Conservation (phyloP, 2,113 vertebrate genomes). For the Oncorhynchus clarkii region DNA sequence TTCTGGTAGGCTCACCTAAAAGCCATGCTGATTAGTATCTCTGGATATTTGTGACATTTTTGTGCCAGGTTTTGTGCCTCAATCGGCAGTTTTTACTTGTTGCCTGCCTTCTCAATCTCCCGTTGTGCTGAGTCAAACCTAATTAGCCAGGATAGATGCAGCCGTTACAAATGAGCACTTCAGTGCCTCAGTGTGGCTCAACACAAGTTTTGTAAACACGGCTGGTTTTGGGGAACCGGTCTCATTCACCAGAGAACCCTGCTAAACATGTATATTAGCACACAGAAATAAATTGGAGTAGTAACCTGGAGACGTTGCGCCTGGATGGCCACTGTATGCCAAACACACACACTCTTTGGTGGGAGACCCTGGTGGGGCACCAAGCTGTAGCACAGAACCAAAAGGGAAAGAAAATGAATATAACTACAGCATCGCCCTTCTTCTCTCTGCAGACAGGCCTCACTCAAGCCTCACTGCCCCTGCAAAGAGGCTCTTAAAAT, state of each 20-base stretch:
- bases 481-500: background rate
- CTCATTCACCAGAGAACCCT: background rate
- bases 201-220: slow-evolving; percentile 20
- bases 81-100: slow-evolving; percentile 26
- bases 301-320: background rate
- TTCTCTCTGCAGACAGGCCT: background rate
- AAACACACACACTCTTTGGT: background rate
- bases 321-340: background rate
- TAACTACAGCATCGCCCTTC: background rate
- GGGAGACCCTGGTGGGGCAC: background rate
- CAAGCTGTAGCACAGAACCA: background rate
- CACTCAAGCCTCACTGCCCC: background rate
- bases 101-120: slow-evolving; percentile 11
- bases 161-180: slow-evolving; percentile 15
- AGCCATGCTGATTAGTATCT: slow-evolving; percentile 8
- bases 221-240: background rate
- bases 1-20: slow-evolving; percentile 2
- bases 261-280: background rate
- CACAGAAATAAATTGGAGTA: background rate
- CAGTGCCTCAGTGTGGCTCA: slow-evolving; percentile 5
- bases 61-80: slow-evolving; percentile 13
- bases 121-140: slow-evolving; percentile 34
- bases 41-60: slow-evolving; percentile 15
- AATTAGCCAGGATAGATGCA: slow-evolving; percentile 30
- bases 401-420: background rate